A percentile compares a stretch with the other conserved stretches of the same genome.
These are phyloP conservation scores for Tangara arthus DNA, from an alignment of 2,797 vertebrate species.

Conservation along the genomic window DNA sequence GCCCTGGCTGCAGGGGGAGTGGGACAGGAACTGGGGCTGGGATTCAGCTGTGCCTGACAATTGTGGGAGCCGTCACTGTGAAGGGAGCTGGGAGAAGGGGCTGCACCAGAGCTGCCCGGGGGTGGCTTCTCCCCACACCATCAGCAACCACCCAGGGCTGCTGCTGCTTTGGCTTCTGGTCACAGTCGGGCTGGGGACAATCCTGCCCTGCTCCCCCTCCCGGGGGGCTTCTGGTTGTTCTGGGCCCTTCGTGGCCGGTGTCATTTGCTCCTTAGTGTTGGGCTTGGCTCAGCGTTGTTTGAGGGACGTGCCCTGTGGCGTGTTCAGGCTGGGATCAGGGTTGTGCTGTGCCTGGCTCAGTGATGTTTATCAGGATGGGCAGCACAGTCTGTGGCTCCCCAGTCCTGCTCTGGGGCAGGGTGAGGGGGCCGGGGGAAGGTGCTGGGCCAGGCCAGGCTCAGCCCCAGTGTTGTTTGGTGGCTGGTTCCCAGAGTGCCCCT, in stretches of 20 bases:
- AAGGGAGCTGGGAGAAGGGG: background rate
- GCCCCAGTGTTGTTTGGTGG: background rate
- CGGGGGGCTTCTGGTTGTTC: accelerated
- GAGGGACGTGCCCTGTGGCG: accelerated
- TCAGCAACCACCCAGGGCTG: background rate
- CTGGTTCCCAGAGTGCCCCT: background rate
- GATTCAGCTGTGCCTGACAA: background rate
- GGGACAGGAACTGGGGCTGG: no score
- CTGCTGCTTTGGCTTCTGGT: background rate
- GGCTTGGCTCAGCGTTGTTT: background rate
- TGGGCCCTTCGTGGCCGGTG: no score
- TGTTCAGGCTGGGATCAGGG: background rate
- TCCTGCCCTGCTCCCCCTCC: background rate
- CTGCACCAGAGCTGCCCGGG: background rate
- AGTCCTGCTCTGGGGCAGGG: no score
- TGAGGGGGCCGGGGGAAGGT: background rate
- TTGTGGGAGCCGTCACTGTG: accelerated
- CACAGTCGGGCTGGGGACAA: accelerated
- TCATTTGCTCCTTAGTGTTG: background rate
- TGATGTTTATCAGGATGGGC: background rate
- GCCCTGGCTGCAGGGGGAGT: no score
- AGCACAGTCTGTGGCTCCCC: background rate
- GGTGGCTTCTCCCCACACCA: accelerated
- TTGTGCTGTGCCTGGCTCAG: background rate
- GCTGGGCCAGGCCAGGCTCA: background rate